Conservation (phyloP, 2,888 invertebrate species). For the Drosophila nigritarsus region DNA sequence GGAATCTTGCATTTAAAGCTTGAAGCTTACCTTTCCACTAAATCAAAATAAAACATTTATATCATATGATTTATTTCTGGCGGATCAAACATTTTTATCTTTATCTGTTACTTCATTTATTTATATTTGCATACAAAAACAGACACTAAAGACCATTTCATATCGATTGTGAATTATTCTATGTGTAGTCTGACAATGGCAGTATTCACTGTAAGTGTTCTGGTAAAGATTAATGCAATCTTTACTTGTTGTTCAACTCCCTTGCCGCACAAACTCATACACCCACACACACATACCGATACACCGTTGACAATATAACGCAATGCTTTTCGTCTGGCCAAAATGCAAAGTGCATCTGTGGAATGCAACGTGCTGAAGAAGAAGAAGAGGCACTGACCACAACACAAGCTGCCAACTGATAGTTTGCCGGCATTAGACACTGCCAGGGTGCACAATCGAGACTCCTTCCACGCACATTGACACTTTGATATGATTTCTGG, state of each 20-base stretch:
- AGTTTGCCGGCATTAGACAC: conserved; percentile 36
- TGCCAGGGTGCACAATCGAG: not conserved
- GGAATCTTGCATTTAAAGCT: not conserved
- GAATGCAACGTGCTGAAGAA: conserved; percentile 38
- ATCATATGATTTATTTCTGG: not conserved
- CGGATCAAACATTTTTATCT: not conserved
- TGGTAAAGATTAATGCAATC: conserved; percentile 42
- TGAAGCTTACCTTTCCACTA: not conserved
- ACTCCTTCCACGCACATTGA: conserved; percentile 57
- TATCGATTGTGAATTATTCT: conserved; percentile 8
- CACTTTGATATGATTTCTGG: conserved; percentile 66
- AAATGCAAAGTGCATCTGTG: conserved; percentile 58
- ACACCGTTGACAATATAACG: conserved; percentile 39
- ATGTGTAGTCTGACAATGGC: conserved; percentile 5
- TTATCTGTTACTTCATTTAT: not conserved
- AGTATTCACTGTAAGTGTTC: conserved; percentile 23
- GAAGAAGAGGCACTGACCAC: conserved; percentile 34
- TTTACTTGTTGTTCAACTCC: conserved; percentile 12
- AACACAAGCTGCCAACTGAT: conserved; percentile 52
- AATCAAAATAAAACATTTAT: not conserved
- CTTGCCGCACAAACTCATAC: not conserved
- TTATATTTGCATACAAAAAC: not conserved
- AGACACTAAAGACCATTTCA: not conserved
- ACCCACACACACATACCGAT: not conserved
- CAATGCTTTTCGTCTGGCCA: conserved; percentile 21